Evolutionary conservation across 2,113 vertebrate genomes (phyloP), one percentile per base, ranked within the genome.

Genomic region (Alces alces): DNA sequence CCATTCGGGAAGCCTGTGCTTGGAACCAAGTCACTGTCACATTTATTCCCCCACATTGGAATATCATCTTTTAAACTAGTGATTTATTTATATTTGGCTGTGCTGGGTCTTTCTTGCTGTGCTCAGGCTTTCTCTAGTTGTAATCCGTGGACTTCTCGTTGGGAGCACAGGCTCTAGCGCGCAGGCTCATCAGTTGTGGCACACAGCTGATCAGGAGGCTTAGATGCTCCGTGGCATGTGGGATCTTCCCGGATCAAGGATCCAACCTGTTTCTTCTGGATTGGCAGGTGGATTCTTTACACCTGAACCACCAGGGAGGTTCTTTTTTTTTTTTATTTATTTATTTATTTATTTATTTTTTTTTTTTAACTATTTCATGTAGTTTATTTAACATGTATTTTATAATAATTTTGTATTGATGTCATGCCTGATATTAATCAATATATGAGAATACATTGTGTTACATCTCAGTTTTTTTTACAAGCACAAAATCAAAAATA

Each of bases 321-420:
- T n/a, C n/a, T n/a, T n/a, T n/a, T n/a, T n/a, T n/a, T n/a, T n/a
- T n/a, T n/a, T n/a, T n/a, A n/a, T n/a, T n/a, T n/a, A n/a, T n/a
- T n/a, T n/a, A n/a, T n/a, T n/a, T n/a, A n/a, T n/a, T n/a, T n/a
- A n/a, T n/a, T n/a, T n/a, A n/a, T n/a, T n/a, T n/a, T n/a, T n/a
- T n/a, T n/a, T n/a, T n/a, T n/a, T n/a, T n/a, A 88, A 80, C 73
- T 91, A 21, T 93, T 95, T 89, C 54, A 54, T 43, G 87, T 91
- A 36, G 45, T 93, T 78, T 94, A 84, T 14, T 78, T 94, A 92
- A 76, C 1, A 23, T 55, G 8, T 54, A 73, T 83, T 95, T 0
- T 45, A 19, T 54, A 89, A 30, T 86, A 80, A 76, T 45, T 91
- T 95, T 95, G 39, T 95, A 7, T 61, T 91, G 87, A 30, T 90